A percentile compares a stretch with the other conserved stretches of the same genome.
These are phyloP conservation scores for Lucilia cuprina DNA, from an alignment of 1,140 invertebrate genomes.

Conservation along the genomic window DNA sequence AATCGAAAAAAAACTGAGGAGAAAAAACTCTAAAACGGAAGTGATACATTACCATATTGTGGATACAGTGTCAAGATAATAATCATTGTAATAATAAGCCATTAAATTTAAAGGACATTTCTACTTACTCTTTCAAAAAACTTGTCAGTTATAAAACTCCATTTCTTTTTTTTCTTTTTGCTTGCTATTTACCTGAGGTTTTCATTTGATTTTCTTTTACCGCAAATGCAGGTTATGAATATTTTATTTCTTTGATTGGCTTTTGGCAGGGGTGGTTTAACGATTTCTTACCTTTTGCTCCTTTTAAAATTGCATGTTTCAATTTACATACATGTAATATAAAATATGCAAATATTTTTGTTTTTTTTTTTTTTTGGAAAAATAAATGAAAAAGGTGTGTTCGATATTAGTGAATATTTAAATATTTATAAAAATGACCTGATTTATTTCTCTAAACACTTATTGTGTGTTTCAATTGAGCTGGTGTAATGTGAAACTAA, in stretches of 20 bases:
- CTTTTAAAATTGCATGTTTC: not conserved
- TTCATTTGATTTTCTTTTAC: not conserved
- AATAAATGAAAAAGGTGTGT: not conserved
- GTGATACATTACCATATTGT: conserved; percentile 10
- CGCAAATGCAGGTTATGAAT: not conserved
- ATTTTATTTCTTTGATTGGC: not conserved
- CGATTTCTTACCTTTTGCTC: not conserved
- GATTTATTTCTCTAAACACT: not conserved
- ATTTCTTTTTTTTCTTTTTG: not conserved
- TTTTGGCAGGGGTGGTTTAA: not conserved
- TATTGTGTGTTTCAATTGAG: not conserved
- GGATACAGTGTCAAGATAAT: not conserved
- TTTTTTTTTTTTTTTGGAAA: too few species aligned
- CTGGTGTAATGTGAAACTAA: not conserved
- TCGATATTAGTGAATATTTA: not conserved
- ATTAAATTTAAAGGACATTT: conserved; percentile 1
- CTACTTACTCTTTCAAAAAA: not conserved
- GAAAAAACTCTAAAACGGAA: not conserved
- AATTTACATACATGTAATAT: not conserved
- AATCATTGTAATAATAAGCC: conserved; percentile 4
- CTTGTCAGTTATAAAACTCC: not conserved
- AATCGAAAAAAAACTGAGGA: not conserved
- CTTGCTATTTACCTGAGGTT: not conserved
- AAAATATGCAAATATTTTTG: not conserved
- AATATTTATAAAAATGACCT: not conserved